Conservation (phyloP, 2,797 vertebrate species). For the Sus cebifrons region DNA sequence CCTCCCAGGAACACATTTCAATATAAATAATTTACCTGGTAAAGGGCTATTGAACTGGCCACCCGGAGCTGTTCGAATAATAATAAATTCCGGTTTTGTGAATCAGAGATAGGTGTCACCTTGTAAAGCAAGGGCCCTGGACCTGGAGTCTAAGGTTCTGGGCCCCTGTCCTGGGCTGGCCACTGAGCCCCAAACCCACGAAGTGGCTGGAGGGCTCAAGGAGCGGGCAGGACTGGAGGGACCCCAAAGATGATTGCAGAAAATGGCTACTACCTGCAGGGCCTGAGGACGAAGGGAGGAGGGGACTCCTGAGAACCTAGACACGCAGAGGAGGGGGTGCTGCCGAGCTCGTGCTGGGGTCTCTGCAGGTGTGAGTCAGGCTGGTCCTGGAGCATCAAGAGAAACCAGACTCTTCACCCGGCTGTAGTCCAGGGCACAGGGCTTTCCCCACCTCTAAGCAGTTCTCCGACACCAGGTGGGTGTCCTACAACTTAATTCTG, state of each 20-base stretch:
- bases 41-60: slow-evolving; percentile 59
- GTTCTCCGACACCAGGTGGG: background rate
- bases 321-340: background rate
- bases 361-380: background rate
- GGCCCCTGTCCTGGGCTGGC: background rate
- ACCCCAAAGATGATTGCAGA: background rate
- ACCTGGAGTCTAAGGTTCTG: background rate
- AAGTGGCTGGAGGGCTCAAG: background rate
- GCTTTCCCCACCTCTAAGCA: background rate
- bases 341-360: too few species aligned
- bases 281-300: background rate
- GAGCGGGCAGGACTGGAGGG: background rate
- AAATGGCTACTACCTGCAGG: background rate
- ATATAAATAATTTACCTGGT: slow-evolving; percentile 71
- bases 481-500: background rate
- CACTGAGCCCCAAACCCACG: background rate
- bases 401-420: background rate
- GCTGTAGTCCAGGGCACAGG: background rate
- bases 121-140: background rate
- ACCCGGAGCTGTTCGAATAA: slow-evolving; percentile 14
- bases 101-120: background rate
- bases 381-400: background rate
- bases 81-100: slow-evolving; percentile 28
- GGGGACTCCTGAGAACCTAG: background rate
- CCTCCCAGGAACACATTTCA: slow-evolving; percentile 69